phyloP scores from a whole-genome alignment of 2,797 vertebrate species.

The Prunella strophiata region DNA sequence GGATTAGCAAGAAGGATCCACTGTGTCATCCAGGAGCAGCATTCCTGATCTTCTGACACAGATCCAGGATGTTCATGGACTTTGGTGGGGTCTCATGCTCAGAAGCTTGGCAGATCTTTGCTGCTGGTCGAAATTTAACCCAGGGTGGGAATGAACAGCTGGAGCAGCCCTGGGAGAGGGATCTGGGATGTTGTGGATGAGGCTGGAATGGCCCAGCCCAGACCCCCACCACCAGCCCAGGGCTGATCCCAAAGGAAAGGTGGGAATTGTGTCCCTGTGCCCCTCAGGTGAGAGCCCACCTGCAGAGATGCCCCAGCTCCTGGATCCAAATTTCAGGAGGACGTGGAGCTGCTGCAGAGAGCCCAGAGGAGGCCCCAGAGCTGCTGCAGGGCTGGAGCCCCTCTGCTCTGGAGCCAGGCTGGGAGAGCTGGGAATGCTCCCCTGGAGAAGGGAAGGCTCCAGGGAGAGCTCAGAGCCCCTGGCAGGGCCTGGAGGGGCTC shows the following conservation, averaged over 20 bases:
- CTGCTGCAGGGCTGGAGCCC: background rate
- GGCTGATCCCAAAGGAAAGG: background rate
- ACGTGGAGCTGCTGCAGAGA: background rate
- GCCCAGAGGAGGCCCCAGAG: background rate
- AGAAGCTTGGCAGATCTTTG: background rate
- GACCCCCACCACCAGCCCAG: background rate
- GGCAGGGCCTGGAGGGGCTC: background rate
- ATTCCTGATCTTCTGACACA: fast-evolving
- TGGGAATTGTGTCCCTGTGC: background rate
- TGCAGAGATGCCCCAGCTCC: background rate
- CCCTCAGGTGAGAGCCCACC: background rate
- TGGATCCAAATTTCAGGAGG: background rate
- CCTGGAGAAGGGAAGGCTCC: background rate
- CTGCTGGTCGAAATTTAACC: background rate
- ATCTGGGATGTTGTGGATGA: background rate
- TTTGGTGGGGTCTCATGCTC: background rate
- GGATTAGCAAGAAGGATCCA: fast-evolving
- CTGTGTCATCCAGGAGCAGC: fast-evolving
- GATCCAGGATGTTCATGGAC: background rate
- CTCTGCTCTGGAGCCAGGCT: background rate
- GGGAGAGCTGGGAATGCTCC: background rate
- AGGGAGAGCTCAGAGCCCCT: background rate
- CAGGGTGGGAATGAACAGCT: too few species aligned
- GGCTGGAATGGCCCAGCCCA: background rate
- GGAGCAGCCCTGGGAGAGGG: background rate